Evolutionary conservation across 2,888 invertebrate species (phyloP).

Genomic region (Buathra laborator): DNA sequence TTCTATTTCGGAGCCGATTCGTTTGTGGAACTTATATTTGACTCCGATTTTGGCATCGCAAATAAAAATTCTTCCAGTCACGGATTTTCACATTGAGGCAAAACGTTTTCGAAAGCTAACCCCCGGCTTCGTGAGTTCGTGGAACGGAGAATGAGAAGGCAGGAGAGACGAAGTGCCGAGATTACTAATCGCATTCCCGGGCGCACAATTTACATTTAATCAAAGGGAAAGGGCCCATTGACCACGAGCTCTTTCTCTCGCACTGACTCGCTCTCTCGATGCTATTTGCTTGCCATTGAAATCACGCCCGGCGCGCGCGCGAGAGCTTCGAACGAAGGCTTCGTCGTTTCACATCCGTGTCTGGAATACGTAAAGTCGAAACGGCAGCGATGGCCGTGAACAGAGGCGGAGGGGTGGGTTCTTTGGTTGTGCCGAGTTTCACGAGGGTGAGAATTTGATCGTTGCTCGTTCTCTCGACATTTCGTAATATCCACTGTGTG

Average conservation of each 20-base stretch:
- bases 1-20: neutral
- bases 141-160: constrained; percentile 70
- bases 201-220: constrained; percentile 85
- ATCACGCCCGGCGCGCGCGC: constrained; percentile 73
- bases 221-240: constrained; percentile 84
- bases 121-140: constrained; percentile 27
- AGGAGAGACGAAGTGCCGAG: constrained; percentile 76
- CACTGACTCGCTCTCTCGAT: constrained; percentile 69
- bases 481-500: constrained; percentile 28
- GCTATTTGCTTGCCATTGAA: constrained; percentile 84
- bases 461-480: constrained; percentile 39
- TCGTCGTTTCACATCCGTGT: constrained; percentile 72
- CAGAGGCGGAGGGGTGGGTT: constrained; percentile 9
- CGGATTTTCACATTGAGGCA: neutral
- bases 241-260: constrained; percentile 72
- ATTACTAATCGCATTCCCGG: constrained; percentile 83
- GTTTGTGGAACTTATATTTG: neutral
- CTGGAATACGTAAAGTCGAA: constrained; percentile 81
- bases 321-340: constrained; percentile 59
- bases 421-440: constrained; percentile 38
- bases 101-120: constrained; percentile 15
- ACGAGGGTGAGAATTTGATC: constrained; percentile 54
- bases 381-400: constrained; percentile 52
- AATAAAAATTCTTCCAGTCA: neutral
- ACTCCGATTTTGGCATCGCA: neutral